phyloP scores from a whole-genome alignment of 2,888 invertebrate genomes.

The Amblyjoppa proteus region DNA sequence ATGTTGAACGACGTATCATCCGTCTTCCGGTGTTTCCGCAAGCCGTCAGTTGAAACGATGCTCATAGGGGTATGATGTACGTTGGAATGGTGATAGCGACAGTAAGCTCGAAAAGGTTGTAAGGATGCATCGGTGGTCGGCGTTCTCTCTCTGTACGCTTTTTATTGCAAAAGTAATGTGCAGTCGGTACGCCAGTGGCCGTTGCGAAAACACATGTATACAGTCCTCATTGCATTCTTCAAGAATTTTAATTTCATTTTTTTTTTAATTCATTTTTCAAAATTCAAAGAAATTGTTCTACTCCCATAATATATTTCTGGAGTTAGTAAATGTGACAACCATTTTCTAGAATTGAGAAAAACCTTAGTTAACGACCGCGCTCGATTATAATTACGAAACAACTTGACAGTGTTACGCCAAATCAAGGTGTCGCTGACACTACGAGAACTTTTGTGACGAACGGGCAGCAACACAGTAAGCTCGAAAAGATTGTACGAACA shows the following conservation, averaged over 20 bases:
- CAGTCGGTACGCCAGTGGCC: neutral
- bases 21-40: constrained; percentile 47
- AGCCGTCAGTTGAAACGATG: constrained; percentile 47
- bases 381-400: too few relatives aligned
- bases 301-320: too few relatives aligned
- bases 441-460: too few relatives aligned
- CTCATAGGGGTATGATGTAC: constrained; percentile 4
- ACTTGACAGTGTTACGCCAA: too few relatives aligned
- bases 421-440: too few relatives aligned
- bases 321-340: too few relatives aligned
- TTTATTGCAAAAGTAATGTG: neutral
- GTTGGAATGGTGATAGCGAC: constrained; percentile 3
- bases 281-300: too few relatives aligned
- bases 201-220: neutral
- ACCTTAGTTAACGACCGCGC: too few relatives aligned
- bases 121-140: neutral
- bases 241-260: neutral
- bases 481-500: too few relatives aligned
- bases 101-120: constrained; percentile 11
- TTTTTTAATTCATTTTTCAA: neutral
- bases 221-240: neutral
- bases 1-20: constrained; percentile 56
- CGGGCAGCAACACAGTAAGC: too few relatives aligned
- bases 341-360: too few relatives aligned
- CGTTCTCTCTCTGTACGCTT: neutral